Evolutionary conservation across 2,113 vertebrate genomes (phyloP).

Genomic region (Alethe castanea): DNA sequence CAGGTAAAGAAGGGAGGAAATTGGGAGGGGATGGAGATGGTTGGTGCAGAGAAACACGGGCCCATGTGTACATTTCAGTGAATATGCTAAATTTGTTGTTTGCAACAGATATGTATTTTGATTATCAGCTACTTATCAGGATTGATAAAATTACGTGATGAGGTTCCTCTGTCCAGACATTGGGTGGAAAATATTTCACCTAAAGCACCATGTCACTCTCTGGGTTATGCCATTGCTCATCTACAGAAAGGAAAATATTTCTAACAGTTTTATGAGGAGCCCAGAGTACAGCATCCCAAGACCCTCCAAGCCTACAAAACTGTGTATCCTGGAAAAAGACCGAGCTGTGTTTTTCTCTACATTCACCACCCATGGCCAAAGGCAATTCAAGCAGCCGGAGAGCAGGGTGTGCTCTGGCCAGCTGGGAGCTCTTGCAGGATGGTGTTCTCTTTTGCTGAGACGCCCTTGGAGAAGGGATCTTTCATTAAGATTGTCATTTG

Average conservation of each 20-base stretch:
- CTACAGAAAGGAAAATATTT: neutral
- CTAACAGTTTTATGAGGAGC: neutral
- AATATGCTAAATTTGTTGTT: neutral
- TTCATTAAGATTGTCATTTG: conserved; percentile 25
- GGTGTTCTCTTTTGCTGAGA: neutral
- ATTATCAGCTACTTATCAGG: neutral
- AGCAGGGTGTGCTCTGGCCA: fast-evolving
- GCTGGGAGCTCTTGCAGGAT: neutral
- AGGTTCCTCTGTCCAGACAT: neutral
- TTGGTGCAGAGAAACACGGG: fast-evolving
- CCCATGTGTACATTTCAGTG: fast-evolving
- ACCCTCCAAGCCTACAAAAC: neutral
- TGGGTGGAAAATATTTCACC: neutral
- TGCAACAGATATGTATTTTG: neutral
- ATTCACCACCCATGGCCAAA: neutral
- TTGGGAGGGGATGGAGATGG: neutral
- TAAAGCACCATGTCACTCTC: neutral
- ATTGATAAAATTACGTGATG: neutral
- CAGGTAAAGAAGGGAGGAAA: neutral
- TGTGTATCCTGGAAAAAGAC: neutral
- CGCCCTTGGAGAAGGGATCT: neutral
- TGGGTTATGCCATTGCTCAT: neutral
- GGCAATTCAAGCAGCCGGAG: neutral
- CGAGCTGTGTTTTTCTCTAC: neutral
- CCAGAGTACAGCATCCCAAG: neutral